Percentiles rank a stretch among this genome's conserved stretches.
phyloP scores from a whole-genome alignment of 2,797 vertebrate genomes.

The Phylloscopus collybita region DNA sequence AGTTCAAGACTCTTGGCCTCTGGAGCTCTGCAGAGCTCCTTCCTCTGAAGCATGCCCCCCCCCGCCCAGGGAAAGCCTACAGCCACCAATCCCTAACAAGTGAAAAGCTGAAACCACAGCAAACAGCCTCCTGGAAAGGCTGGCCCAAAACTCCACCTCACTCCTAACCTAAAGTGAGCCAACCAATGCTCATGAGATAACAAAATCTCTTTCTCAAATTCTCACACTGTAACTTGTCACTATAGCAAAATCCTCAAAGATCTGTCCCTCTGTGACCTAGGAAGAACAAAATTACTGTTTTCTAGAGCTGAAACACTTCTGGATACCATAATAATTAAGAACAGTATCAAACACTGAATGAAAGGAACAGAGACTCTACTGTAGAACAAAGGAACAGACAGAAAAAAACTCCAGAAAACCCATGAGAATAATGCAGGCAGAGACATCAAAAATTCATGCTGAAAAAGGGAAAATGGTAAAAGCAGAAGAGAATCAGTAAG shows the following conservation, averaged over 20 bases:
- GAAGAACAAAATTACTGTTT: not conserved
- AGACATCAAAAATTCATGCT: not conserved
- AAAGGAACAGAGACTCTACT: not conserved
- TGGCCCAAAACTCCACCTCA: not conserved
- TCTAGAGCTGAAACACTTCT: not conserved
- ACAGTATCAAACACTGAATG: not conserved
- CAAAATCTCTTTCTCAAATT: not conserved
- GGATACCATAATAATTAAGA: not conserved
- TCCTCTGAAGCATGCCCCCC: rapidly evolving
- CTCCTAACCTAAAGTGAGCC: not conserved
- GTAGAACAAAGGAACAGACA: not conserved
- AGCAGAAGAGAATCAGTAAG: not conserved
- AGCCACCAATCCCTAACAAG: not conserved
- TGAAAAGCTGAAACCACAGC: not conserved
- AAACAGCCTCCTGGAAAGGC: not conserved
- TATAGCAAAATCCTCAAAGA: not conserved
- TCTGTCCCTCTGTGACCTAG: not conserved
- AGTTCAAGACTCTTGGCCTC: not conserved
- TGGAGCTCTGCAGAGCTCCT: not conserved
- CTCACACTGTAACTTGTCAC: not conserved
- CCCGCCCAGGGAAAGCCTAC: not conserved
- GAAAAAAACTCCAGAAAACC: not conserved
- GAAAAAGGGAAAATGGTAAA: not conserved
- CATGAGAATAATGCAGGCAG: not conserved
- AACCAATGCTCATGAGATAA: not conserved